Evolutionary conservation across 2,888 invertebrate genomes (phyloP), one percentile per base, ranked within the genome.

Genomic region (Hydriomena furcata): DNA sequence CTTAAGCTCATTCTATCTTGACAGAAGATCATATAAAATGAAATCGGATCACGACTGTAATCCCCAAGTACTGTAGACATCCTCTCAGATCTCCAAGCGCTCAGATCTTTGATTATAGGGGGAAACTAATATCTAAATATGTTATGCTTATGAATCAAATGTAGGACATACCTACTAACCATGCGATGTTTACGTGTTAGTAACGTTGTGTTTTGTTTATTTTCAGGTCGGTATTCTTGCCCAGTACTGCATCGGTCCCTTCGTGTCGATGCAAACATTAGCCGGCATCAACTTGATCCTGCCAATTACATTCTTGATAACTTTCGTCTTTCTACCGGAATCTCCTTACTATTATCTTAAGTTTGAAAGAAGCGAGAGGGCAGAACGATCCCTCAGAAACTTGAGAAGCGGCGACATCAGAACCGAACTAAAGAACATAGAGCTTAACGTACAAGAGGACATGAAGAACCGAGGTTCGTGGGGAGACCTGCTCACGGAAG

Each of bases 301-400:
- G 44, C 92, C 93, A 7, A 74, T 93, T 24, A 61, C 92, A 25
- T 92, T 93, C 65, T 75, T 93, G 17, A 44, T 92, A 8, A 78
- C 89, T 10, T 92, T 94, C 72, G 75, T 92, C 24, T 91, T 92
- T 69, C 87, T 94, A 73, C 95, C 95, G n/a, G 95, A 95, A 82
- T 92, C 93, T 57, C 94, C 94, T 8, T 91, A 93, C 62, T 92
- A 88, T 72, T 87, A 91, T 61, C 75, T 92, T 54, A 86, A 89
- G 65, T 91, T 89, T 56, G 91, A 90, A 61, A 84, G 91, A 56
- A 88, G 84, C 49, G 83, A 89, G 52, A 91, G 91, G 64, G 94
- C 94, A 2, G 85, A 91, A 58, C 74, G 87, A 52, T 89, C 93
- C 8, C 83, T 95, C 49, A 82, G 86, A 59, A 91, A 89, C 71